These are phyloP conservation scores for Aphelocoma californica DNA, from an alignment of 2,797 vertebrate species.

Conservation along the genomic window DNA sequence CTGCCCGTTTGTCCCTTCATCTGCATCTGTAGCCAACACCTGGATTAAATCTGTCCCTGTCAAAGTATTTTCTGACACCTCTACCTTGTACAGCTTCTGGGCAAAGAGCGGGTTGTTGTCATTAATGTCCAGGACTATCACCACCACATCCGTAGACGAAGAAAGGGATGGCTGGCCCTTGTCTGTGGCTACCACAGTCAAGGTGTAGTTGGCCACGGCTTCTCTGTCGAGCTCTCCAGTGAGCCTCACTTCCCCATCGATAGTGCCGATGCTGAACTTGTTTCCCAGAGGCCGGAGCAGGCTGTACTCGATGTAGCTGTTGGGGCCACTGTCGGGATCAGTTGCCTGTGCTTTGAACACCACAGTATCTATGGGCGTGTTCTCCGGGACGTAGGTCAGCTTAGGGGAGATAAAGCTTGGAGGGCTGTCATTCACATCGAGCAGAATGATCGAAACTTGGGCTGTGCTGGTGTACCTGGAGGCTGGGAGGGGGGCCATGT, in stretches of 20 bases:
- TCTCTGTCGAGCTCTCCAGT: slow-evolving; percentile 92
- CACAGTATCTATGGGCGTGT: slow-evolving; percentile 88
- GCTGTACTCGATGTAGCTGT: slow-evolving; percentile 96
- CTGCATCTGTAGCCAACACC: slow-evolving; percentile 85
- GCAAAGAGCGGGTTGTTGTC: slow-evolving; percentile 92
- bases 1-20: slow-evolving; percentile 92
- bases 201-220: slow-evolving; percentile 87
- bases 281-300: slow-evolving; percentile 79
- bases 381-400: slow-evolving; percentile 91
- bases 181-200: slow-evolving; percentile 90
- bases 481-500: slow-evolving; percentile 79
- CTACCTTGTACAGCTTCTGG: slow-evolving; percentile 87
- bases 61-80: slow-evolving; percentile 87
- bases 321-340: slow-evolving; percentile 93
- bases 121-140: slow-evolving; percentile 91
- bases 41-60: slow-evolving; percentile 89
- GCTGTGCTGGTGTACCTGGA: slow-evolving; percentile 89
- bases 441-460: slow-evolving; percentile 91
- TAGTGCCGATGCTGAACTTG: slow-evolving; percentile 88
- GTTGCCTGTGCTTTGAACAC: slow-evolving; percentile 87
- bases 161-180: slow-evolving; percentile 91
- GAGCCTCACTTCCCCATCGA: slow-evolving; percentile 87
- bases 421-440: slow-evolving; percentile 93
- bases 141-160: slow-evolving; percentile 84
- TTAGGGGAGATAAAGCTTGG: slow-evolving; percentile 88